Evolutionary conservation across 1,140 invertebrate genomes (phyloP).

Genomic region (Penaeus japonicus): DNA sequence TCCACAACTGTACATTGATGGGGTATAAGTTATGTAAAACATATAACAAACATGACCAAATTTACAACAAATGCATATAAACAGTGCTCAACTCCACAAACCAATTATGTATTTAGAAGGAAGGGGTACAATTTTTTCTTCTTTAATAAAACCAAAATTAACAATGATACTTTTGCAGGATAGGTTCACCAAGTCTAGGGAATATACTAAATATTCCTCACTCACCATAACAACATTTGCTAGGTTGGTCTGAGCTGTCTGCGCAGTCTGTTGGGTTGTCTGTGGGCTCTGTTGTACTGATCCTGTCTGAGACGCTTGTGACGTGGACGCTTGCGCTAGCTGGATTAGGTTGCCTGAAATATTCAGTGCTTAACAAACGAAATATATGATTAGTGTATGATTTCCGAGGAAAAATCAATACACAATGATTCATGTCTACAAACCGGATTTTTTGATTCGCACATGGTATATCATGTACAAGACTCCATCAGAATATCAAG

Average conservation of each 20-base stretch:
- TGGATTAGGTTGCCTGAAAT: constrained; percentile 79
- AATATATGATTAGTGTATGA: constrained; percentile 52
- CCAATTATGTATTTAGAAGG: too few species aligned
- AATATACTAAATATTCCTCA: not conserved
- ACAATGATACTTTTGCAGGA: too few species aligned
- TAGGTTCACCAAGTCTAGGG: too few species aligned
- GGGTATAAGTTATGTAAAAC: too few species aligned
- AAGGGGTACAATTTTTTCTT: too few species aligned
- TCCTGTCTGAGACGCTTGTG: constrained; percentile 65
- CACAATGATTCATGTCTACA: not conserved
- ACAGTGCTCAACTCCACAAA: too few species aligned
- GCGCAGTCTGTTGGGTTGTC: constrained; percentile 61
- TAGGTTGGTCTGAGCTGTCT: constrained; percentile 70
- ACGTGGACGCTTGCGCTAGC: constrained; percentile 62
- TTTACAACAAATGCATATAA: not conserved
- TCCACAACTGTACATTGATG: too few species aligned
- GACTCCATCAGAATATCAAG: too few species aligned
- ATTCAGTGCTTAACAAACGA: constrained; percentile 71
- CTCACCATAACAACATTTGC: constrained; percentile 72
- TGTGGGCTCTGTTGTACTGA: constrained; percentile 64
- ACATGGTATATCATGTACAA: too few species aligned
- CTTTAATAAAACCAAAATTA: too few species aligned
- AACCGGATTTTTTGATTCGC: too few species aligned
- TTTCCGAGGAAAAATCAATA: constrained; percentile 29
- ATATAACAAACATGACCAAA: not conserved